Base-by-base conservation (phyloP, 2,113 vertebrate species). In the Heterotis niloticus region DNA sequence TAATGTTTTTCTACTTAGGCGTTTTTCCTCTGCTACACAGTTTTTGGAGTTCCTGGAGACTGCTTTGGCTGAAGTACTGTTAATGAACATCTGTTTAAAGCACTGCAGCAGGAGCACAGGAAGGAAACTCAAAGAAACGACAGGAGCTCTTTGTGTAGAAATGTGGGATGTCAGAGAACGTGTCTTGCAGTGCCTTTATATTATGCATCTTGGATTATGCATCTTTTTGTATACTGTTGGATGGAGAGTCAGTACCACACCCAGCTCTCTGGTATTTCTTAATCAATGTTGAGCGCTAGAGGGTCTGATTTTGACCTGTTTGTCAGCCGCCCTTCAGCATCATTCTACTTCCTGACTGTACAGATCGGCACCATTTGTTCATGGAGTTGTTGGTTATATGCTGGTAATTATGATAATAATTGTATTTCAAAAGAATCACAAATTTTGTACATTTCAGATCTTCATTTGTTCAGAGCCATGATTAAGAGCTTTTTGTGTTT, bases 21-120 rank as follows among this genome's bases (percentile, higher is more conserved):
- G 24, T 54, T 28, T 59, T 74, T 29, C 59, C 20, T 73, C 14
- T 57, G 20, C 56, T 57, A 13, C 34, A 64, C 59, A n/a, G 18
- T 34, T 75, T 51, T 62, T 26, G 59, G 10, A 34, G 28, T 75
- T 75, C 74, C 18, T 56, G 59, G 17, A 44, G 51, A 26, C 44
- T 16, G 60, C 18, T 28, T 29, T 44, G 70, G 59, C 76, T n/a
- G 17, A 72, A 28, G 56, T 66, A 18, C 60, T 54, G 51, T 66
- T 54, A 80, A 62, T 62, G 80, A 84, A 86, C 86, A 87, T 86
- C 84, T 91, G 88, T 84, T 83, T 81, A 85, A 83, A 80, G 79
- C 77, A 29, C 66, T 69, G 79, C 85, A 76, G 80, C 69, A 76
- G 84, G 78, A 81, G 57, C 79, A 60, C 0, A 65, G 57, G 82